Evolutionary conservation across 2,888 invertebrate species (phyloP), one percentile per base, ranked within the genome.

Genomic region (Synanthedon formicaeformis): DNA sequence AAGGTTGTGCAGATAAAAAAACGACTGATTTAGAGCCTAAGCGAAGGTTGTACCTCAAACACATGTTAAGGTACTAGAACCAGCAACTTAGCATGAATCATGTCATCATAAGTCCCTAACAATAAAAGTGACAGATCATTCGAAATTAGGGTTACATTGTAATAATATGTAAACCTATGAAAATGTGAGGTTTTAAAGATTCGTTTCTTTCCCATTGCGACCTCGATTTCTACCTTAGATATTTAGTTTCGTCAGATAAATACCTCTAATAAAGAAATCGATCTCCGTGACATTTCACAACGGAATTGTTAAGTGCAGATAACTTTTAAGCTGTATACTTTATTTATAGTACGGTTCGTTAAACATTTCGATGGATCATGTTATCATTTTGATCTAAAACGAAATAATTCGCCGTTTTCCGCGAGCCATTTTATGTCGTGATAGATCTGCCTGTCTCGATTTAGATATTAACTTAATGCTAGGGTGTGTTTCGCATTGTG

Each of bases 401-500:
- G 16, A 56, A 61, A 63, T 61, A 55, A 54, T 53, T 53, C 52
- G 48, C 53, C 57, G 63, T 61, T 60, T 65, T 63, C 62, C 61
- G 60, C 62, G 53, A 59, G 62, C 57, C 60, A 59, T 57, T 59
- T 60, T 58, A 57, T 62, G 63, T 71, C 71, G 70, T 75, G 70
- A 66, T 68, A 67, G 50, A 53, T 68, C 62, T 64, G 61, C 66
- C 61, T 68, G 65, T 70, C 63, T 63, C 60, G 66, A 66, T 66
- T 69, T 63, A 66, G 71, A 67, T 69, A 71, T 68, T 69, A 69
- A 69, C 65, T 68, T 70, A 65, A 71, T 63, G 67, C 62, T 64
- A 58, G 55, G 71, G 63, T 60, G 63, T 66, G 70, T 73, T 49
- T 49, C n/a, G 45, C 45, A 45, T 45, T 45, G n/a, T 45, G 45